These are phyloP conservation scores for Pammene aurita DNA, from an alignment of 2,888 invertebrate species.

Conservation along the genomic window DNA sequence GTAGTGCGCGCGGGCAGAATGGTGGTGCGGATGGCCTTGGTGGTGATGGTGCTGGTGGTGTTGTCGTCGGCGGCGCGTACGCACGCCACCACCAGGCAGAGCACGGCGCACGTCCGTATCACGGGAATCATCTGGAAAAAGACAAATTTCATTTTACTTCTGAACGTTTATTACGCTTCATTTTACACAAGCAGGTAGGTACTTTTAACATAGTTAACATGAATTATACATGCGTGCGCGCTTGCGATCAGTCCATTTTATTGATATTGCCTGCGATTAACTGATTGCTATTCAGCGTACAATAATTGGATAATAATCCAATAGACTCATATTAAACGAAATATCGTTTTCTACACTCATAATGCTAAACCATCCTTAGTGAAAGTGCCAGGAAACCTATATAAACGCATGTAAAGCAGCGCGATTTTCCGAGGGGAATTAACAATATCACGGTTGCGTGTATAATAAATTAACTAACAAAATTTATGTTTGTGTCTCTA, in stretches of 20 bases:
- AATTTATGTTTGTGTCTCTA: neutral
- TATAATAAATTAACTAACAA: neutral
- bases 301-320: constrained; percentile 15
- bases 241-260: neutral
- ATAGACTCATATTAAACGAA: neutral
- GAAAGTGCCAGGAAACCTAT: constrained; percentile 25
- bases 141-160: neutral
- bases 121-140: constrained; percentile 80
- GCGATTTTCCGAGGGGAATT: neutral
- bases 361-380: constrained; percentile 3
- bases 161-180: too few species aligned
- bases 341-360: constrained; percentile 5
- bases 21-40: constrained; percentile 73
- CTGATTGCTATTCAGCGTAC: constrained; percentile 11
- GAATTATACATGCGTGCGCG: neutral
- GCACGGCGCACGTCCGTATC: constrained; percentile 67
- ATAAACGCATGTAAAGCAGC: neutral
- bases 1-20: constrained; percentile 84
- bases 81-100: constrained; percentile 63
- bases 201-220: too few species aligned
- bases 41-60: constrained; percentile 72
- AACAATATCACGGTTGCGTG: neutral
- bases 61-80: constrained; percentile 65
- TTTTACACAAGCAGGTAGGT: too few species aligned
- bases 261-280: constrained; percentile 11